Evolutionary conservation across 2,797 vertebrate species (phyloP).

Genomic region (Thalassophryne amazonica): DNA sequence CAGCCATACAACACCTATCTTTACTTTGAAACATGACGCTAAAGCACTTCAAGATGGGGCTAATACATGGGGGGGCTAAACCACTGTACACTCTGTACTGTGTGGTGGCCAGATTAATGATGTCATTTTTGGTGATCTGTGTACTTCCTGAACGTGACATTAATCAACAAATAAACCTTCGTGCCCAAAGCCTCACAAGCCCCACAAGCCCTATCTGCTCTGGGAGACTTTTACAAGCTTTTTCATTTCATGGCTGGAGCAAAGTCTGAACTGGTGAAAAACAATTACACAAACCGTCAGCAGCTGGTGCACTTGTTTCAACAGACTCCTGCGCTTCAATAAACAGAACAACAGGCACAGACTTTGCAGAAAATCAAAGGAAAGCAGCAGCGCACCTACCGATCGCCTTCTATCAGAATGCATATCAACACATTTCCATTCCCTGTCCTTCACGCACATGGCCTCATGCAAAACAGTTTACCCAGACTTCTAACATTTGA

Average conservation of each 20-base stretch:
- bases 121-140: conserved; percentile 1
- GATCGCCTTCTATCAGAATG: conserved; percentile 2
- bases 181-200: not conserved
- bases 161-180: not conserved
- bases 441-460: conserved; percentile 4
- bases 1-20: too few relatives aligned
- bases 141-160: conserved; percentile 2
- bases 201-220: conserved; percentile 18
- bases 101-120: conserved; percentile 5
- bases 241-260: conserved; percentile 51
- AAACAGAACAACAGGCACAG: conserved; percentile 32
- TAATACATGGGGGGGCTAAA: too few relatives aligned
- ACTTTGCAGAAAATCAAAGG: conserved; percentile 37
- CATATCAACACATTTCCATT: not conserved
- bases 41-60: too few relatives aligned
- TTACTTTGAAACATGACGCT: too few relatives aligned
- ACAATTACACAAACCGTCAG: conserved; percentile 65
- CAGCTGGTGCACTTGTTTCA: conserved; percentile 34
- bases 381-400: conserved; percentile 8
- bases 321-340: conserved; percentile 32
- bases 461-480: conserved; percentile 33
- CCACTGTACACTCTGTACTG: too few relatives aligned
- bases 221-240: conserved; percentile 45
- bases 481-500: conserved; percentile 17
- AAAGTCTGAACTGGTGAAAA: conserved; percentile 59